phyloP scores from a whole-genome alignment of 1,140 invertebrate species.

The Trichonephila clavata region DNA sequence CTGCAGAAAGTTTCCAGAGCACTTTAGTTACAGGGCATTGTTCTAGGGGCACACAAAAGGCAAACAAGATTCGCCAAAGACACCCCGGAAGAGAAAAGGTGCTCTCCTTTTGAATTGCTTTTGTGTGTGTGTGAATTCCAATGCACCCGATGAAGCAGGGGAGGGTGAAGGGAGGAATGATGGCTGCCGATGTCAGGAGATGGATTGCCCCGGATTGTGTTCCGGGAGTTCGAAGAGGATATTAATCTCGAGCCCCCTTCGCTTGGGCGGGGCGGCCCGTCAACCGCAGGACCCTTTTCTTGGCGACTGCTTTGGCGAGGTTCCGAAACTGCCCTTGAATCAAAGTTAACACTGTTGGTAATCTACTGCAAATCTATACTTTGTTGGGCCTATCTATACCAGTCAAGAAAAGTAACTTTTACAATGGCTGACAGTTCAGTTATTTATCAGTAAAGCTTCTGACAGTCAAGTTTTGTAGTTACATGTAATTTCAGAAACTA shows the following conservation, averaged over 20 bases:
- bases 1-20: neutral
- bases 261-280: conserved; percentile 74
- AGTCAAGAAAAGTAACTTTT: no score
- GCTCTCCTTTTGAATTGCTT: conserved; percentile 31
- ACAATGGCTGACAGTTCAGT: no score
- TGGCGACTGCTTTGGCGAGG: conserved; percentile 58
- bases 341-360: no score
- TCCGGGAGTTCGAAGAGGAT: conserved; percentile 71
- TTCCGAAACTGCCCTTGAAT: no score
- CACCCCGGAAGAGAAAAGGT: conserved; percentile 54
- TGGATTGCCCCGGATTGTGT: conserved; percentile 67
- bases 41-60: conserved; percentile 51
- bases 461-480: no score
- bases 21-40: conserved; percentile 1
- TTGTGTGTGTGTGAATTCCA: conserved; percentile 63
- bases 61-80: conserved; percentile 61
- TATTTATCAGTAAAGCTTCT: no score
- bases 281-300: conserved; percentile 54
- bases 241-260: conserved; percentile 73
- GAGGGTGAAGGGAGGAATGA: conserved; percentile 4
- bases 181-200: conserved; percentile 75
- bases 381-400: no score
- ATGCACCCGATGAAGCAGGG: conserved; percentile 1
- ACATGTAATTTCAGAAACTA: no score
- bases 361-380: no score